These are phyloP conservation scores for Parauchenoglanis ngamensis DNA, from an alignment of 2,797 vertebrate genomes.

Conservation along the genomic window DNA sequence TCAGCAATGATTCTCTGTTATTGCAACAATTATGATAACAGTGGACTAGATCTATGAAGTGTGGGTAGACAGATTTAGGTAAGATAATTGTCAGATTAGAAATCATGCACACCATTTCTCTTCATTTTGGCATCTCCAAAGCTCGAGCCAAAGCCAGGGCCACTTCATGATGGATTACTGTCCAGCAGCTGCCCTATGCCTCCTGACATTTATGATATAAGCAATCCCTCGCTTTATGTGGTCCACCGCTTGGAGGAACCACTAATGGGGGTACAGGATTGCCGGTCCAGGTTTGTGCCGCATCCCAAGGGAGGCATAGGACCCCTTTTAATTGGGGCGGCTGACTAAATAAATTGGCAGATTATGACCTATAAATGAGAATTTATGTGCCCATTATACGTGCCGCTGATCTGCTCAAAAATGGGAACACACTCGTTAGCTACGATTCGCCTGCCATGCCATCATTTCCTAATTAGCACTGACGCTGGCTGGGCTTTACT, in stretches of 20 bases:
- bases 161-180: conserved; percentile 3
- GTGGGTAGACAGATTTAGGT: background rate
- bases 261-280: conserved; percentile 68
- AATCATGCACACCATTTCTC: conserved; percentile 11
- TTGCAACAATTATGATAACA: background rate
- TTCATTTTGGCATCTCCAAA: background rate
- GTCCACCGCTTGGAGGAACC: conserved; percentile 59
- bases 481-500: conserved; percentile 65
- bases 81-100: conserved; percentile 12
- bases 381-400: conserved; percentile 83
- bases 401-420: conserved; percentile 73
- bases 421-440: conserved; percentile 74
- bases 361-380: conserved; percentile 84
- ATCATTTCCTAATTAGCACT: conserved; percentile 59
- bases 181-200: conserved; percentile 57
- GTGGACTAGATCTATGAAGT: conserved; percentile 11
- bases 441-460: conserved; percentile 67
- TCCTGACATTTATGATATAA: conserved; percentile 66
- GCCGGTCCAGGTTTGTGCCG: conserved; percentile 54
- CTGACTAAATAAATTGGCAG: conserved; percentile 77
- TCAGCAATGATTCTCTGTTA: background rate
- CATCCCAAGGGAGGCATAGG: conserved; percentile 71
- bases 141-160: background rate
- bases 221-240: conserved; percentile 61
- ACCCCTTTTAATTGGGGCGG: conserved; percentile 73